Evolutionary conservation across 2,113 vertebrate species (phyloP).

Genomic region (Paracanthobrama guichenoti): DNA sequence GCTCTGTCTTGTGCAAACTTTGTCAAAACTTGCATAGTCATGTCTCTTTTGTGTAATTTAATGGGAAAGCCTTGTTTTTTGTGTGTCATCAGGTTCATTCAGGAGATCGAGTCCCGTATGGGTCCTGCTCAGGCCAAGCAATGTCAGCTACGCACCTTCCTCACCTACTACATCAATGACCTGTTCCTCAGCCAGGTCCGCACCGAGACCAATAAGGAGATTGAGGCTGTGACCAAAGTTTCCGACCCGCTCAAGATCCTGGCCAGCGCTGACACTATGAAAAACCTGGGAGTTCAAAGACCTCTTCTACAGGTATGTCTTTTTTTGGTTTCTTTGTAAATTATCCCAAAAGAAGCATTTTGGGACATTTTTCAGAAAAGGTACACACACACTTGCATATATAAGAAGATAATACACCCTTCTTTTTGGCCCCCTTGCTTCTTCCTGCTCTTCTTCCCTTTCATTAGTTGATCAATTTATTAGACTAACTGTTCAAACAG

Average conservation of each 20-base stretch:
- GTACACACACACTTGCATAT: neutral
- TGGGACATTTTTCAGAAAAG: neutral
- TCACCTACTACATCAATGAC: conserved; percentile 96
- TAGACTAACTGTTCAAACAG: neutral
- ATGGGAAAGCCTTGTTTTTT: conserved; percentile 15
- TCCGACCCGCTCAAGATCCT: conserved; percentile 91
- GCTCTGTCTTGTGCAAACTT: neutral
- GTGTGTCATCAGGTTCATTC: conserved; percentile 85
- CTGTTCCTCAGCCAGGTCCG: conserved; percentile 96
- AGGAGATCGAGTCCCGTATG: conserved; percentile 91
- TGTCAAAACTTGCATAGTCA: neutral
- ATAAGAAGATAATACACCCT: neutral
- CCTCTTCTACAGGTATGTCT: conserved; percentile 90
- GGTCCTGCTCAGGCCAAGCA: conserved; percentile 89
- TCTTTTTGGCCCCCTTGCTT: neutral
- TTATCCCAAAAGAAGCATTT: neutral
- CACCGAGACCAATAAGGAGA: conserved; percentile 96
- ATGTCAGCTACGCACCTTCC: conserved; percentile 92
- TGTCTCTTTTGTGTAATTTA: neutral
- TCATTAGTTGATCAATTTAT: conserved; percentile 10
- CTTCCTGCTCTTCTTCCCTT: neutral
- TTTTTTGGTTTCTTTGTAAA: neutral
- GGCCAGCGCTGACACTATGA: conserved; percentile 95
- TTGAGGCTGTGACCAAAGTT: conserved; percentile 89
- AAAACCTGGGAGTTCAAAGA: conserved; percentile 88